Conservation (phyloP, 2,797 vertebrate genomes). For the Sebastes oblongus region DNA sequence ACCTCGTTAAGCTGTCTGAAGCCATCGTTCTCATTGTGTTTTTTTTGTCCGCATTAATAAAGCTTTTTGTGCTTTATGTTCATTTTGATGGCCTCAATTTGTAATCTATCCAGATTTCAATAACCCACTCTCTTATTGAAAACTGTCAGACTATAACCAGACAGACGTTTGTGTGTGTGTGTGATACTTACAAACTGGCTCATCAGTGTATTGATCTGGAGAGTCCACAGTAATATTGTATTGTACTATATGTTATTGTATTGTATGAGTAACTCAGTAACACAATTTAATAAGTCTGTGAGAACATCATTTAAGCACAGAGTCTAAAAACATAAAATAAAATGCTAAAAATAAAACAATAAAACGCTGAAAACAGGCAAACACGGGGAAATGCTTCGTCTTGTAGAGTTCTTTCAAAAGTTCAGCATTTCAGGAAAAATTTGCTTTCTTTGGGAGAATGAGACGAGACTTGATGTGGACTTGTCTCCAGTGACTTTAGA, state of each 20-base stretch:
- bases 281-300: neutral
- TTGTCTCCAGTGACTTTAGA: neutral
- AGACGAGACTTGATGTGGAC: neutral
- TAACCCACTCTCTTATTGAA: neutral
- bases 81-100: slow-evolving; percentile 14
- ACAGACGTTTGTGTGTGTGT: neutral
- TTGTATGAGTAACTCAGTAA: neutral
- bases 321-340: neutral
- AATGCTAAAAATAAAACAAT: too few relatives aligned
- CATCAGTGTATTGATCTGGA: neutral
- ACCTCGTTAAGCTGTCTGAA: slow-evolving; percentile 51
- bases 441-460: too few relatives aligned
- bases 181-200: neutral
- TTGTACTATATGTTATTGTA: neutral
- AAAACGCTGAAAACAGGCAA: too few relatives aligned
- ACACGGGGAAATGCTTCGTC: too few relatives aligned
- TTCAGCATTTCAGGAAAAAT: neutral
- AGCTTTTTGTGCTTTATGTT: slow-evolving; percentile 33
- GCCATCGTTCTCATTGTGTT: neutral
- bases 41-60: slow-evolving; percentile 44
- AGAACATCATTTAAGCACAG: neutral
- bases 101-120: slow-evolving; percentile 14
- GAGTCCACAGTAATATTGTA: neutral
- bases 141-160: neutral
- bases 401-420: neutral